Conservation (phyloP, 35 echinoderm and acorn worm species). For the Diadema setosum region DNA sequence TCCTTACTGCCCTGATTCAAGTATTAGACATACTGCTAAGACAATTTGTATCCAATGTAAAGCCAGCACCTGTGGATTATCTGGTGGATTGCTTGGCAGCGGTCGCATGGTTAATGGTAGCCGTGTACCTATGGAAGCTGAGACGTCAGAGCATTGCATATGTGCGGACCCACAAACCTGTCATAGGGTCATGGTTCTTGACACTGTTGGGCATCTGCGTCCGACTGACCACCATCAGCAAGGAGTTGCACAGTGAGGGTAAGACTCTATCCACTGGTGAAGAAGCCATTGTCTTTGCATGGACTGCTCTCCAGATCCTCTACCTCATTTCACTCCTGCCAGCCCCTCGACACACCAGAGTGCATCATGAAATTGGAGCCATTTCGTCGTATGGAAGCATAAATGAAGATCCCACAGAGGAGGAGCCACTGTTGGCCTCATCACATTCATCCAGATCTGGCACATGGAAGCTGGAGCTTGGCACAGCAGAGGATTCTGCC, state of each 20-base stretch:
- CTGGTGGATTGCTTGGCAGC: background rate
- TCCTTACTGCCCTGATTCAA: conserved; percentile 29
- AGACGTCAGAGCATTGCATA: background rate
- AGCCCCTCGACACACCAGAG: conserved; percentile 26
- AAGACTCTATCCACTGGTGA: background rate
- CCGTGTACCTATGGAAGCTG: background rate
- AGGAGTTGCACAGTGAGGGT: conserved; percentile 30
- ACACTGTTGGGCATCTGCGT: conserved; percentile 38
- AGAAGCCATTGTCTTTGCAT: conserved; percentile 14
- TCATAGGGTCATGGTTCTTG: conserved; percentile 39
- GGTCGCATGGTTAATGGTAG: background rate
- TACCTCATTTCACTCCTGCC: conserved; percentile 75
- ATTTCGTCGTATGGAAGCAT: conserved; percentile 56
- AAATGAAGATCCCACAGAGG: conserved; percentile 66
- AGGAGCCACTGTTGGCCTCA: conserved; percentile 20
- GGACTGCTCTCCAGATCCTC: conserved; percentile 30
- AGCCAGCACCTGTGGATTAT: conserved; percentile 46
- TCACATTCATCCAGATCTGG: background rate
- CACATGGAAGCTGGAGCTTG: conserved; percentile 40
- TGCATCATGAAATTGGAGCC: conserved; percentile 19
- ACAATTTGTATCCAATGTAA: background rate
- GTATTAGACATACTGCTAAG: conserved; percentile 29
- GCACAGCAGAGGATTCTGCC: conserved; percentile 76
- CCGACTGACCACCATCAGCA: conserved; percentile 39
- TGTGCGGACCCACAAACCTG: background rate